These are phyloP conservation scores for Onthophagus sagittarius DNA, from an alignment of 2,888 invertebrate species.

Conservation along the genomic window DNA sequence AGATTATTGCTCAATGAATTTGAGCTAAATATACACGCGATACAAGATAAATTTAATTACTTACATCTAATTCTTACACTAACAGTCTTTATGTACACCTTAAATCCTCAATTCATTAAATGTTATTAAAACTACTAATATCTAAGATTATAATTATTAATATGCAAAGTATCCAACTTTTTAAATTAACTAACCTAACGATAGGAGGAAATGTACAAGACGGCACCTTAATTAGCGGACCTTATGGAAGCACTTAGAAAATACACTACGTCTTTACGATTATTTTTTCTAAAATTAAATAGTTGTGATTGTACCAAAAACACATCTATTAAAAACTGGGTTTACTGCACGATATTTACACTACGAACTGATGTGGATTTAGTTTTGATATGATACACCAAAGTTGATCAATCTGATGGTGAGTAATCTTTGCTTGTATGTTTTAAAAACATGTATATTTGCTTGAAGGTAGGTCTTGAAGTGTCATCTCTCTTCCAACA, in stretches of 20 bases:
- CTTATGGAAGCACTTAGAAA: constrained; percentile 27
- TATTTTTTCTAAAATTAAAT: constrained; percentile 18
- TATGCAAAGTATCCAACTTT: constrained; percentile 5
- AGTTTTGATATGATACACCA: constrained; percentile 16
- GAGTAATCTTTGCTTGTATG: constrained; percentile 55
- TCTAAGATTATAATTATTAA: neutral
- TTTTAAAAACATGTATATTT: constrained; percentile 68
- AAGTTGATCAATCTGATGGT: constrained; percentile 44
- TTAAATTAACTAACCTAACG: neutral
- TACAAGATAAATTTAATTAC: neutral
- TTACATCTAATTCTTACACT: neutral
- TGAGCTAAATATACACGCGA: neutral
- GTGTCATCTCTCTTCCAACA: constrained; percentile 63
- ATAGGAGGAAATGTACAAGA: constrained; percentile 19
- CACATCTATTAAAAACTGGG: constrained; percentile 19
- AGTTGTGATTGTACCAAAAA: constrained; percentile 16
- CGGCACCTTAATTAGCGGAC: constrained; percentile 17
- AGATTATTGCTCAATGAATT: neutral
- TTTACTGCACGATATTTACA: constrained; percentile 29
- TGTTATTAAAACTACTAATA: neutral
- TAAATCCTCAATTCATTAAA: neutral
- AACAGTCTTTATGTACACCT: neutral
- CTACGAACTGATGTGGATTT: constrained; percentile 25
- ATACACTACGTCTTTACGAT: constrained; percentile 17
- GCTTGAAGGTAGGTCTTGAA: constrained; percentile 58